These are phyloP conservation scores for Melieria omissa DNA, from an alignment of 2,888 invertebrate species.

Conservation along the genomic window DNA sequence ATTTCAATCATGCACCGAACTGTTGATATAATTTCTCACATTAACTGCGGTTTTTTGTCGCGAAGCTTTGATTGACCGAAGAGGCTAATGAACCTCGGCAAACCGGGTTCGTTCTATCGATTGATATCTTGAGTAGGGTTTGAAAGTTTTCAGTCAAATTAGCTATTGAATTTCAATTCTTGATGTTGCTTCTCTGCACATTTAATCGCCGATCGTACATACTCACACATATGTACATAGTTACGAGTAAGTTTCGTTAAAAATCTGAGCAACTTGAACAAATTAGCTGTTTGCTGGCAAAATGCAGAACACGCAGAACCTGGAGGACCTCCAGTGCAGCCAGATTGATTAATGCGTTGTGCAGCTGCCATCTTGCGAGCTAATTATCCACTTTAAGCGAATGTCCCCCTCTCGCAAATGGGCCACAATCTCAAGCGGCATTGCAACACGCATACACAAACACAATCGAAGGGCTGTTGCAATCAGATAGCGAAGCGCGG, in stretches of 20 bases:
- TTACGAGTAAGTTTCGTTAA: slow-evolving; percentile 57
- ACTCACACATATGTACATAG: slow-evolving; percentile 24
- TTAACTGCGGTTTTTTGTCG: no score
- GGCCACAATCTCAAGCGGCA: not conserved
- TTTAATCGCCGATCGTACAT: slow-evolving; percentile 45
- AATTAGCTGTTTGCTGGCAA: slow-evolving; percentile 41
- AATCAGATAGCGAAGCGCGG: slow-evolving; percentile 32
- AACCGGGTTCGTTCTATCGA: slow-evolving; percentile 31
- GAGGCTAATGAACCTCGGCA: no score
- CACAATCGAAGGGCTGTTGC: slow-evolving; percentile 21
- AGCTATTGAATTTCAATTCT: slow-evolving; percentile 14
- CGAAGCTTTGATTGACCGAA: no score
- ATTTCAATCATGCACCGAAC: no score
- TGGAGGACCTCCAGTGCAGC: not conserved
- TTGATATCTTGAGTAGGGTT: slow-evolving; percentile 59
- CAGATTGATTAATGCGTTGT: slow-evolving; percentile 45
- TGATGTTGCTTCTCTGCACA: slow-evolving; percentile 10
- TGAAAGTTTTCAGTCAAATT: slow-evolving; percentile 59
- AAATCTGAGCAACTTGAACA: slow-evolving; percentile 47
- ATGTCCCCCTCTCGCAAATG: slow-evolving; percentile 32
- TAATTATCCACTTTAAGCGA: slow-evolving; percentile 50
- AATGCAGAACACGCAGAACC: no score
- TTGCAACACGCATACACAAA: slow-evolving; percentile 14
- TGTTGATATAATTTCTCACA: no score
- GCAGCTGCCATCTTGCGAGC: slow-evolving; percentile 50